Conservation (phyloP, 2,113 vertebrate genomes). For the Callorhinus ursinus region DNA sequence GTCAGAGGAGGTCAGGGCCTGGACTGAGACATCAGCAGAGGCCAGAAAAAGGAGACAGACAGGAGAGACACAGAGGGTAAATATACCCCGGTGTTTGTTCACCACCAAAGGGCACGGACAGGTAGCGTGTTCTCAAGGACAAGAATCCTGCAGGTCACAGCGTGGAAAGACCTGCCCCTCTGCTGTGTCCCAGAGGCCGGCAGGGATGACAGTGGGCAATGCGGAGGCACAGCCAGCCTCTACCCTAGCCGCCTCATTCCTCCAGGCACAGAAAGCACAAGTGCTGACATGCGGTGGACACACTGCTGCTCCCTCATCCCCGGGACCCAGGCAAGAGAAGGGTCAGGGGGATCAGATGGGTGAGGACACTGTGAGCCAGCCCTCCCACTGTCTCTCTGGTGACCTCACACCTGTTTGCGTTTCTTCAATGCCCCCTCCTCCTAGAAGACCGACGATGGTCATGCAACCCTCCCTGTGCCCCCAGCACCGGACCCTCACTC, state of each 20-base stretch:
- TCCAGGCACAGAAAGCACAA: background rate
- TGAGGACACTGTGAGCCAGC: background rate
- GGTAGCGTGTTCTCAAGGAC: background rate
- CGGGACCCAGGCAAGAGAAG: background rate
- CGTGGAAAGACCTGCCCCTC: background rate
- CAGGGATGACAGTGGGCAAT: background rate
- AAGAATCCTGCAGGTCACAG: background rate
- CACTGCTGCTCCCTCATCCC: background rate
- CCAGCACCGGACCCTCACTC: background rate
- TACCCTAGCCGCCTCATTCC: rapidly evolving
- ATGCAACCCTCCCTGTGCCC: background rate
- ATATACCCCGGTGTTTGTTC: background rate
- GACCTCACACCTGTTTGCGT: background rate
- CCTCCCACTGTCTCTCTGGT: background rate
- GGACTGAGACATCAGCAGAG: background rate
- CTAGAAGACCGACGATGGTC: background rate
- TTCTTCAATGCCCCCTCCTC: background rate
- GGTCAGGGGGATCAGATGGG: rapidly evolving
- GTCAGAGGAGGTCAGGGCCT: background rate
- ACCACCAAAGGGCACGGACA: background rate
- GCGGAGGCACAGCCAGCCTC: rapidly evolving
- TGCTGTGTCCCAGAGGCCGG: background rate
- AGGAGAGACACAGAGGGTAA: background rate
- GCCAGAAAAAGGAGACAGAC: background rate
- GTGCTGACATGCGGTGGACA: rapidly evolving